A percentile compares a stretch with the other conserved stretches of the same genome.
phyloP scores from a whole-genome alignment of 2,797 vertebrate genomes.

The Muscicapa striata region DNA sequence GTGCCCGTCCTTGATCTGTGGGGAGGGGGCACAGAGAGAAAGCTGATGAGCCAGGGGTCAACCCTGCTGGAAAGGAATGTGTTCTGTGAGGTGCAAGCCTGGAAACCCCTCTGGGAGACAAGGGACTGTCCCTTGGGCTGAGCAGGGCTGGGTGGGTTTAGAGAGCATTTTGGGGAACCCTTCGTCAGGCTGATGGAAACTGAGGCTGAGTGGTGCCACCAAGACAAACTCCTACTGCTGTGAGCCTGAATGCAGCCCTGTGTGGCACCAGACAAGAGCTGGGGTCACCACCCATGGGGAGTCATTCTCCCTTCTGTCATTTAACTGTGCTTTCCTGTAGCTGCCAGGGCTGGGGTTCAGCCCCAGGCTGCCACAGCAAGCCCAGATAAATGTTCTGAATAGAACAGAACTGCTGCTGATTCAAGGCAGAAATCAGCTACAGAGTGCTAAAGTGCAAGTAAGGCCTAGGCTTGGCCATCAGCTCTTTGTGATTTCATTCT shows the following conservation, averaged over 20 bases:
- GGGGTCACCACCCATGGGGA: accelerated
- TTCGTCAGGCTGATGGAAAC: background rate
- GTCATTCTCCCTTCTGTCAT: background rate
- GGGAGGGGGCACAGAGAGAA: background rate
- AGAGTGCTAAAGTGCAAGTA: no score
- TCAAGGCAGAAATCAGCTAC: no score
- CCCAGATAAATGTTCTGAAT: no score
- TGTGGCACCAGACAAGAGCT: background rate
- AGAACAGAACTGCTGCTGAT: no score
- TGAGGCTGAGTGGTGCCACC: background rate
- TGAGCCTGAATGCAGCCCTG: background rate
- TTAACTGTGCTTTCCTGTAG: no score
- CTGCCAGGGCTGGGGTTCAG: no score
- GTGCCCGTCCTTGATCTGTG: slow-evolving; percentile 88
- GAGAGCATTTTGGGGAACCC: background rate
- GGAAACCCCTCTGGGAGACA: background rate
- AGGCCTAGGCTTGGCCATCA: no score
- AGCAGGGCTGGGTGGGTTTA: background rate
- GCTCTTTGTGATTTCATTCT: no score
- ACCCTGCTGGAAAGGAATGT: background rate
- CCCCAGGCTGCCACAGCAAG: no score
- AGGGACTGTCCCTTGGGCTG: background rate
- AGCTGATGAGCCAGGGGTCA: accelerated
- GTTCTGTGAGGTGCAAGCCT: accelerated
- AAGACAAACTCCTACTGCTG: background rate